Evolutionary conservation across 1,140 invertebrate species (phyloP).

Genomic region (Harlomillsia oculata): DNA sequence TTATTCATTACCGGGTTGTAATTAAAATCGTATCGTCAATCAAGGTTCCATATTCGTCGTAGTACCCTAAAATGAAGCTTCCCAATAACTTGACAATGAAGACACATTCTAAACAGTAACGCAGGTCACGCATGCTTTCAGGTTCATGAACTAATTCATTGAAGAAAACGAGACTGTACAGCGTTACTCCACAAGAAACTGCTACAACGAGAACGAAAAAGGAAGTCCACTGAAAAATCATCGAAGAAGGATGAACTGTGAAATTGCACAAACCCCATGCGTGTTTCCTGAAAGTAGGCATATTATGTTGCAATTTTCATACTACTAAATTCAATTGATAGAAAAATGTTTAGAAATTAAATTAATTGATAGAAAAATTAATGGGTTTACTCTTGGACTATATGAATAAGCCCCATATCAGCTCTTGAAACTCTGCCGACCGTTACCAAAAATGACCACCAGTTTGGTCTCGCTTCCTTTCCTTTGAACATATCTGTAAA

Average conservation of each 20-base stretch:
- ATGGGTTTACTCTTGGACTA: slow-evolving; percentile 29
- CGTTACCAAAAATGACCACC: slow-evolving; percentile 25
- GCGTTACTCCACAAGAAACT: slow-evolving; percentile 24
- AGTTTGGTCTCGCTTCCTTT: neutral
- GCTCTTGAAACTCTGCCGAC: slow-evolving; percentile 27
- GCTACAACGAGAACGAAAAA: slow-evolving; percentile 21
- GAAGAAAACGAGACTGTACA: slow-evolving; percentile 29
- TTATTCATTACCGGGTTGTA: slow-evolving; percentile 4
- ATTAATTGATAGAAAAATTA: neutral
- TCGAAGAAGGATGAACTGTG: slow-evolving; percentile 21
- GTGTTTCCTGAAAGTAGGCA: slow-evolving; percentile 11
- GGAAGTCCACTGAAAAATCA: slow-evolving; percentile 6
- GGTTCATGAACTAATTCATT: neutral
- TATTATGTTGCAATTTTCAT: neutral
- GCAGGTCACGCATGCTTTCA: neutral
- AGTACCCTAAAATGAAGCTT: slow-evolving; percentile 30
- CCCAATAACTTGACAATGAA: slow-evolving; percentile 27
- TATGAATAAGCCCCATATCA: slow-evolving; percentile 34
- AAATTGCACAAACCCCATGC: slow-evolving; percentile 20
- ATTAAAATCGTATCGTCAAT: slow-evolving; percentile 7
- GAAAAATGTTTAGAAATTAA: too few relatives aligned
- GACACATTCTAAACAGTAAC: slow-evolving; percentile 16
- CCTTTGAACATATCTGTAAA: neutral
- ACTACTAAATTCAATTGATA: too few relatives aligned
- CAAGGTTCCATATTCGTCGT: slow-evolving; percentile 15